Conservation (phyloP, 2,113 vertebrate genomes). For the Hemichromis elongatus region DNA sequence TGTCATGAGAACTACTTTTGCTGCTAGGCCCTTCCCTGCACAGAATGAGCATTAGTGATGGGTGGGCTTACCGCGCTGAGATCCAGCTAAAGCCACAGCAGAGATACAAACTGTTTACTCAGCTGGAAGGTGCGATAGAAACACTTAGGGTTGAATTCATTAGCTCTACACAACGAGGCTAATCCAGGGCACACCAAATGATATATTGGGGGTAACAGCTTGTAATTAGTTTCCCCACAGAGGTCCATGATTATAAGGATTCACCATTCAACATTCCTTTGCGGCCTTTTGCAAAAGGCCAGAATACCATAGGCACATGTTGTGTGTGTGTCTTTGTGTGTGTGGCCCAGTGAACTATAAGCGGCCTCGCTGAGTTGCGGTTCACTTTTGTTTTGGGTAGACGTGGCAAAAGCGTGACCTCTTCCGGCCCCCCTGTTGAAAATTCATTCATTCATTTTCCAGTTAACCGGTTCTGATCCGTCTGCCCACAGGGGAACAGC, state of each 20-base stretch:
- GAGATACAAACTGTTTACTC: constrained; percentile 37
- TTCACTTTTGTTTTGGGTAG: constrained; percentile 12
- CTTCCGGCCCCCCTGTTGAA: neutral
- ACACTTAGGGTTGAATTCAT: constrained; percentile 28
- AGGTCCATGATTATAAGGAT: constrained; percentile 47
- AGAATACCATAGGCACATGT: constrained; percentile 35
- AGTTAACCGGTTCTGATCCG: neutral
- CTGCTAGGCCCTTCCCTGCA: neutral
- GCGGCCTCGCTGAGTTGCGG: constrained; percentile 42
- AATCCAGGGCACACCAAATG: constrained; percentile 50
- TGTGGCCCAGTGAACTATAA: constrained; percentile 55
- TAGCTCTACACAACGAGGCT: constrained; percentile 32
- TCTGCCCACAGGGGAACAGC: neutral
- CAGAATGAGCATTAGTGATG: constrained; percentile 26
- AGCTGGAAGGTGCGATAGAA: constrained; percentile 26
- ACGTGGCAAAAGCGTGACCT: neutral
- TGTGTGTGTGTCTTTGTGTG: constrained; percentile 42
- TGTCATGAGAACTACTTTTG: neutral
- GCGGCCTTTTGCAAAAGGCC: constrained; percentile 3
- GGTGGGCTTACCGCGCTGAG: neutral
- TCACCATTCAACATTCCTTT: constrained; percentile 34
- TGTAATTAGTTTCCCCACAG: constrained; percentile 59
- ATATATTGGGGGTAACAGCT: constrained; percentile 26
- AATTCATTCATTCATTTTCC: neutral
- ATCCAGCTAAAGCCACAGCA: neutral